phyloP scores from a whole-genome alignment of 2,888 invertebrate genomes.

The Erebia aethiops region DNA sequence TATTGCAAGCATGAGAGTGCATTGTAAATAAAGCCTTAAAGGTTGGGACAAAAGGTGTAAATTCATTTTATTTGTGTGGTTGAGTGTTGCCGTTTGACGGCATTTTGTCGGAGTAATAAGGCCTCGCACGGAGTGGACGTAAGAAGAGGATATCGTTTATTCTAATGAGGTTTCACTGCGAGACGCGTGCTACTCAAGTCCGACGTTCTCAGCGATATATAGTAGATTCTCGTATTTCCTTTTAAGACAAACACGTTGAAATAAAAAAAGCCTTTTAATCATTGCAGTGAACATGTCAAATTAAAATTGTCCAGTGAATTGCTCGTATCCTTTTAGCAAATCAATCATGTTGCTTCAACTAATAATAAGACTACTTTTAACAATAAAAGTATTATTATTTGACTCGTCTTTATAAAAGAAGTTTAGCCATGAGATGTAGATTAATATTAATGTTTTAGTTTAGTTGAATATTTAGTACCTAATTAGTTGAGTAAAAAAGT shows the following conservation, averaged over 20 bases:
- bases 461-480: too few relatives aligned
- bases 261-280: slow-evolving; percentile 39
- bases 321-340: not conserved
- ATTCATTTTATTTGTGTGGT: slow-evolving; percentile 44
- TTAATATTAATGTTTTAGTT: too few relatives aligned
- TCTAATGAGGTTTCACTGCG: slow-evolving; percentile 77
- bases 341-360: not conserved
- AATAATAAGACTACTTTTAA: not conserved
- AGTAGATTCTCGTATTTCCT: slow-evolving; percentile 46
- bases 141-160: slow-evolving; percentile 83
- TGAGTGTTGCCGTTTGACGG: slow-evolving; percentile 71
- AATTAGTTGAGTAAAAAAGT: too few relatives aligned
- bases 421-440: too few relatives aligned
- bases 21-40: slow-evolving; percentile 53
- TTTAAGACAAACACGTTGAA: slow-evolving; percentile 37
- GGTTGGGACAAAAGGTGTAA: slow-evolving; percentile 45
- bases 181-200: slow-evolving; percentile 60
- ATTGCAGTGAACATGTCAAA: slow-evolving; percentile 6
- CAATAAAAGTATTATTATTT: not conserved
- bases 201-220: slow-evolving; percentile 48
- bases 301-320: slow-evolving; percentile 3
- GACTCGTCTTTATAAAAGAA: not conserved
- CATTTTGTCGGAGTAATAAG: slow-evolving; percentile 82
- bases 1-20: slow-evolving; percentile 35
- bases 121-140: slow-evolving; percentile 79